A percentile compares a stretch with the other conserved stretches of the same genome.
Evolutionary conservation across 2,797 vertebrate species (phyloP).

Genomic region (Forpus xanthops): DNA sequence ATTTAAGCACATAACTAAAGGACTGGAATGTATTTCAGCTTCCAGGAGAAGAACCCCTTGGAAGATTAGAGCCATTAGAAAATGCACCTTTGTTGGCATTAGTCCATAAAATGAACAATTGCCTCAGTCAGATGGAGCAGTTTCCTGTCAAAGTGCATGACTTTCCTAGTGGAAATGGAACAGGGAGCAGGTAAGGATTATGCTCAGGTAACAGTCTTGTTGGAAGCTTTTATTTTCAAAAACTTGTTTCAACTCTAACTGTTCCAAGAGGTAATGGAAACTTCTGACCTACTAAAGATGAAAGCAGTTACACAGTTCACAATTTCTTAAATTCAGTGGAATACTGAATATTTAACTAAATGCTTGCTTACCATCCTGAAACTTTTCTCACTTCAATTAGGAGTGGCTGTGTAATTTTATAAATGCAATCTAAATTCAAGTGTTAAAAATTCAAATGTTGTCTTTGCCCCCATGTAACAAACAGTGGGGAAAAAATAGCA

Average conservation of each 20-base stretch:
- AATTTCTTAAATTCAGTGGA: background rate
- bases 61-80: conserved; percentile 89
- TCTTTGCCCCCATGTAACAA: background rate
- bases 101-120: conserved; percentile 99
- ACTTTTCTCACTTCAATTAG: background rate
- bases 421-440: background rate
- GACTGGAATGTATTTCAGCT: conserved; percentile 75
- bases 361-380: background rate
- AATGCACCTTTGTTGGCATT: conserved; percentile 90
- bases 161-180: conserved; percentile 98
- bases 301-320: background rate
- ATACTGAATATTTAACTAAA: background rate
- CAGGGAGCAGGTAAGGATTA: conserved; percentile 95
- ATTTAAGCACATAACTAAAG: background rate
- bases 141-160: conserved; percentile 99
- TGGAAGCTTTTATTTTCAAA: background rate
- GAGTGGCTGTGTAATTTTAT: background rate
- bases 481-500: background rate
- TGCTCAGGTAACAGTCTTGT: conserved; percentile 51
- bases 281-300: background rate
- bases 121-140: conserved; percentile 98
- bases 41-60: conserved; percentile 89
- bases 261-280: background rate
- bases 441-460: background rate
- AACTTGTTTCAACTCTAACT: background rate